These are phyloP conservation scores for Drosophila glabriapex DNA, from an alignment of 2,888 invertebrate genomes.

Conservation along the genomic window DNA sequence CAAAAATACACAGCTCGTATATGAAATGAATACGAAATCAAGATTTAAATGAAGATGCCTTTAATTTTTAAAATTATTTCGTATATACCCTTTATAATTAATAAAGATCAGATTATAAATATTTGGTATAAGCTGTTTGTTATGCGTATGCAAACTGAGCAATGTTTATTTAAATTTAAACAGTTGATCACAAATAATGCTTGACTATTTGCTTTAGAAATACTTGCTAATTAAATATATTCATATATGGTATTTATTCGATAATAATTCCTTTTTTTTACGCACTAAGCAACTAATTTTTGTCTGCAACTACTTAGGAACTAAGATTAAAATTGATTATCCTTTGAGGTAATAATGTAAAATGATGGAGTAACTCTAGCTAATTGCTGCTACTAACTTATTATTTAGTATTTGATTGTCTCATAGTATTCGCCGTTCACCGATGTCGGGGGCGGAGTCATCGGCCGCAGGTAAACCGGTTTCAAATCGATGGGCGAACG, in stretches of 20 bases:
- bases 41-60: not conserved
- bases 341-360: constrained; percentile 75
- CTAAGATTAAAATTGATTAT: constrained; percentile 59
- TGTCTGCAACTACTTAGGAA: constrained; percentile 62
- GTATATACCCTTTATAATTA: not conserved
- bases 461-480: constrained; percentile 81
- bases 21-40: not conserved
- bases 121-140: not conserved
- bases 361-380: constrained; percentile 6
- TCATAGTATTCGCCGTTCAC: constrained; percentile 77
- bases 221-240: constrained; percentile 36
- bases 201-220: constrained; percentile 17
- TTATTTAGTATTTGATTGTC: constrained; percentile 81
- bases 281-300: constrained; percentile 55
- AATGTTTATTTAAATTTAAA: constrained; percentile 14
- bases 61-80: not conserved
- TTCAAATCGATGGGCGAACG: constrained; percentile 83
- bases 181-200: constrained; percentile 32
- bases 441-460: constrained; percentile 79
- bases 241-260: constrained; percentile 34
- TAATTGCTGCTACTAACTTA: constrained; percentile 34
- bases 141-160: not conserved
- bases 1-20: not conserved
- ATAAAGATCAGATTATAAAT: not conserved
- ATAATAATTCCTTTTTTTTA: constrained; percentile 33